Evolutionary conservation across 2,797 vertebrate species (phyloP).

Genomic region (Muraenolepis orangiensis): DNA sequence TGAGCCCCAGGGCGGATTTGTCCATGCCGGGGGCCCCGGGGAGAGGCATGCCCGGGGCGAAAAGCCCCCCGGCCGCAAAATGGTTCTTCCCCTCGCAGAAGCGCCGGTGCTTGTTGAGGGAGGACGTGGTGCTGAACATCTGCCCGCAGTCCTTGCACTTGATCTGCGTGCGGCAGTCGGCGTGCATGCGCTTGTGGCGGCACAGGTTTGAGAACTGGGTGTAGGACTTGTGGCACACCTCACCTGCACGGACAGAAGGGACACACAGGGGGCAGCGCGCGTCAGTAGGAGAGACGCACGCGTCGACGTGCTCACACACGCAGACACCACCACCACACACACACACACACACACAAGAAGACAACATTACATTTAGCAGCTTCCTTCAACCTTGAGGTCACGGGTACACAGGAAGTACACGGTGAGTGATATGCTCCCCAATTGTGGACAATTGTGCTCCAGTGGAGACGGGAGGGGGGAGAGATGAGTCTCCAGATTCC

Average conservation of each 20-base stretch:
- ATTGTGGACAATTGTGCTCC: constrained; percentile 52
- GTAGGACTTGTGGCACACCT: constrained; percentile 99
- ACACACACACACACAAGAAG: too few relatives aligned
- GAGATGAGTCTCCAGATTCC: constrained; percentile 67
- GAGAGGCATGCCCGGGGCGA: constrained; percentile 95
- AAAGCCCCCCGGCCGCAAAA: constrained; percentile 95
- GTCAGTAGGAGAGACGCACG: constrained; percentile 39
- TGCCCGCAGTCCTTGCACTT: constrained; percentile 99
- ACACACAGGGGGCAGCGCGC: constrained; percentile 48
- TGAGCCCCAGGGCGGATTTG: constrained; percentile 89
- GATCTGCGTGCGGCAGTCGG: constrained; percentile 99
- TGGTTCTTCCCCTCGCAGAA: constrained; percentile 99
- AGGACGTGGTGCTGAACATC: constrained; percentile 99
- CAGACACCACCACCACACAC: neutral
- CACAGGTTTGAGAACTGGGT: constrained; percentile 99
- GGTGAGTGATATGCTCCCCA: constrained; percentile 37
- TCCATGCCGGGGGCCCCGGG: constrained; percentile 90
- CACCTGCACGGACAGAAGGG: constrained; percentile 81
- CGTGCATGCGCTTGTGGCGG: constrained; percentile 99
- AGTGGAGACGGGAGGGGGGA: constrained; percentile 35
- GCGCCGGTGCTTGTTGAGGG: constrained; percentile 99
- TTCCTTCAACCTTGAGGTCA: constrained; percentile 24
- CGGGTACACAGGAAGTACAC: constrained; percentile 44
- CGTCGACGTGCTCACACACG: constrained; percentile 6
- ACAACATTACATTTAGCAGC: constrained; percentile 37